phyloP scores from a whole-genome alignment of 2,113 vertebrate genomes.

The Neogale vison region DNA sequence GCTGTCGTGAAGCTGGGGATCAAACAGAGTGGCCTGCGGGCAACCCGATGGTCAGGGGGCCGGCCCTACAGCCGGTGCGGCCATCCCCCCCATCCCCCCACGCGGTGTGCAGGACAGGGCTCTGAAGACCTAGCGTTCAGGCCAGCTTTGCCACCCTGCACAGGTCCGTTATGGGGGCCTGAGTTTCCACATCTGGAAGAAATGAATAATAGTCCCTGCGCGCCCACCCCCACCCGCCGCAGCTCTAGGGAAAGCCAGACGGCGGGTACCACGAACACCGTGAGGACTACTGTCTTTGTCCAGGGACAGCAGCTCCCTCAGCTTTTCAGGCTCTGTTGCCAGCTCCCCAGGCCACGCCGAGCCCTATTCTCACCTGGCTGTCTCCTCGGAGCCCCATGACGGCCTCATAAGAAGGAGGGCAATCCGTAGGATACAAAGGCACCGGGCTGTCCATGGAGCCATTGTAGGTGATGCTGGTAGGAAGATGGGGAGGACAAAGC shows the following conservation, averaged over 20 bases:
- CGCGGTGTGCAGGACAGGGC: neutral
- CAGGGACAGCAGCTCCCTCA: neutral
- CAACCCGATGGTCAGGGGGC: neutral
- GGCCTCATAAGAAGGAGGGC: slow-evolving; percentile 95
- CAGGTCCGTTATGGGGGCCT: neutral
- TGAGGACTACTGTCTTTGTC: neutral
- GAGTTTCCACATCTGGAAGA: neutral
- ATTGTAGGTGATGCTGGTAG: slow-evolving; percentile 94
- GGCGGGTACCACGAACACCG: neutral
- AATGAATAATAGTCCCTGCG: neutral
- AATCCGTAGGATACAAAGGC: slow-evolving; percentile 95
- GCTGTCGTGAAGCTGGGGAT: slow-evolving; percentile 89
- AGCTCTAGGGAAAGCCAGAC: neutral
- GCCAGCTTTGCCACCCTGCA: neutral
- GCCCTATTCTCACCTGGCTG: slow-evolving; percentile 89
- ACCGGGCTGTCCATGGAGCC: slow-evolving; percentile 98
- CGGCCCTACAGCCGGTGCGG: neutral
- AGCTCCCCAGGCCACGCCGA: neutral
- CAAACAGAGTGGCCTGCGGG: slow-evolving; percentile 92
- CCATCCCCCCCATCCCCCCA: neutral
- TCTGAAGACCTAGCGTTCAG: neutral
- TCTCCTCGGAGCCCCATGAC: slow-evolving; percentile 94
- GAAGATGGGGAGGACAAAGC: neutral
- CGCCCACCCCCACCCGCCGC: neutral
- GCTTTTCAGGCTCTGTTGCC: neutral